Conservation (phyloP, 2,888 invertebrate species). For the Tenthredo notha region DNA sequence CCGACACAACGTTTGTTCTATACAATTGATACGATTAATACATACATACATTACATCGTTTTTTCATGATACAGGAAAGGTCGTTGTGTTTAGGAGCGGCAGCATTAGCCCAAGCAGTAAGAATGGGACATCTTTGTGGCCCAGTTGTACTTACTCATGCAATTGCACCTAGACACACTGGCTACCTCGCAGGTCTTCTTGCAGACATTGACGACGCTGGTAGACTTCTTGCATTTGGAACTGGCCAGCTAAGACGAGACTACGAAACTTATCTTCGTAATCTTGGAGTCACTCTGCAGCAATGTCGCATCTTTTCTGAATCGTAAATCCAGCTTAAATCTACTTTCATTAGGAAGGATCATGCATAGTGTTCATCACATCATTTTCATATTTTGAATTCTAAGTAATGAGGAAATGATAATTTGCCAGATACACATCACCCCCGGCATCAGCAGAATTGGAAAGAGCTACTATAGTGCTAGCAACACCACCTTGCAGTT, state of each 20-base stretch:
- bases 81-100: constrained; percentile 91
- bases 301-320: constrained; percentile 72
- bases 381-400: neutral
- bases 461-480: constrained; percentile 84
- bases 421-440: constrained; percentile 63
- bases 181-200: constrained; percentile 87
- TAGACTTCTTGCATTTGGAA: constrained; percentile 83
- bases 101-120: constrained; percentile 85
- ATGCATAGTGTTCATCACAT: neutral
- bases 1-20: neutral
- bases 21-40: neutral
- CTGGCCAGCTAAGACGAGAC: constrained; percentile 80
- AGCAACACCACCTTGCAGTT: constrained; percentile 91
- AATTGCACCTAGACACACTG: constrained; percentile 88
- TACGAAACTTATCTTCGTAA: constrained; percentile 86
- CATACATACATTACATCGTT: neutral
- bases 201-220: constrained; percentile 82
- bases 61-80: constrained; percentile 82
- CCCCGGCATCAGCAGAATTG: constrained; percentile 78
- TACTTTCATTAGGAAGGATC: neutral
- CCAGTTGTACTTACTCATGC: constrained; percentile 90
- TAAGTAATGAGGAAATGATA: neutral
- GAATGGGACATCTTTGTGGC: constrained; percentile 84
- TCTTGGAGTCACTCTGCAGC: constrained; percentile 82
- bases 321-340: constrained; percentile 61